Evolutionary conservation across 2,113 vertebrate species (phyloP).

Genomic region (Pelecanus crispus): DNA sequence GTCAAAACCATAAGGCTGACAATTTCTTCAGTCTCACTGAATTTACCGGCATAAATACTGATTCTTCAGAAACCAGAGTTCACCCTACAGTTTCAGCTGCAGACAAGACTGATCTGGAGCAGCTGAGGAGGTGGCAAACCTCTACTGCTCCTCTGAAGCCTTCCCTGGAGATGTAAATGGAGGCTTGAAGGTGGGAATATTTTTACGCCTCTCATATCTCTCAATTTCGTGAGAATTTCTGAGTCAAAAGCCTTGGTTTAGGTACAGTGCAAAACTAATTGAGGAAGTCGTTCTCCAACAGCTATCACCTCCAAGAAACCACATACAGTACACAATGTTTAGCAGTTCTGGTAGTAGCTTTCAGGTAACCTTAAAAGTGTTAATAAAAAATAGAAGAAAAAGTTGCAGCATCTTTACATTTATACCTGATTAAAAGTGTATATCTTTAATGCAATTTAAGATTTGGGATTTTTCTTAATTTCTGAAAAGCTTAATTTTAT

Average conservation of each 20-base stretch:
- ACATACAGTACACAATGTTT: neutral
- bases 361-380: neutral
- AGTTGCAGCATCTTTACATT: neutral
- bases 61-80: neutral
- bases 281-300: neutral
- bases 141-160: neutral
- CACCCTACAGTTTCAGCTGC: neutral
- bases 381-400: neutral
- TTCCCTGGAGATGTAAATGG: neutral
- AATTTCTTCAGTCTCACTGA: neutral
- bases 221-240: neutral
- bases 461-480: neutral
- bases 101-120: neutral
- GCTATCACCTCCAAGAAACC: neutral
- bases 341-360: neutral
- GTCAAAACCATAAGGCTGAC: neutral
- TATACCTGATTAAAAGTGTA: neutral
- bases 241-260: neutral
- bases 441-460: neutral
- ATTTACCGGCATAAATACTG: neutral
- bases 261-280: neutral
- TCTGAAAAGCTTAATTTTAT: neutral
- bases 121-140: neutral
- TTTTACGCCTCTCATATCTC: neutral
- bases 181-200: neutral